Conservation (phyloP, 2,113 vertebrate species). For the Aythya baeri region DNA sequence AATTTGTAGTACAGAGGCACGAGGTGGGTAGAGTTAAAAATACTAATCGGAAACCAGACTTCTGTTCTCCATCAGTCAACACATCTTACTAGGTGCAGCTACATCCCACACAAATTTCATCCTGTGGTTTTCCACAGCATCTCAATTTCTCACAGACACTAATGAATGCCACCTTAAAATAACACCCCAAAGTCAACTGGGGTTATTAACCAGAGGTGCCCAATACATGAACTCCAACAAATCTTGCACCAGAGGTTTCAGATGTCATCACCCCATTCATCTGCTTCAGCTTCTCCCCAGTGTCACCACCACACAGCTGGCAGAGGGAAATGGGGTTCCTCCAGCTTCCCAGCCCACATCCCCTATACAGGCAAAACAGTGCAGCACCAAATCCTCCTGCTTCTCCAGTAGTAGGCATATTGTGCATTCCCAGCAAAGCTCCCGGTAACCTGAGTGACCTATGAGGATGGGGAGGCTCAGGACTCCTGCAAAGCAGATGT, state of each 20-base stretch:
- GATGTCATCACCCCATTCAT: background rate
- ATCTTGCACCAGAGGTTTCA: background rate
- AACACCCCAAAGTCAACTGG: background rate
- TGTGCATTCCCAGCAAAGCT: background rate
- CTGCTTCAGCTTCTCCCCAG: background rate
- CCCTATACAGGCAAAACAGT: background rate
- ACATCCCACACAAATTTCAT: background rate
- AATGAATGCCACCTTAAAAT: constrained; percentile 1
- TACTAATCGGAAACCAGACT: background rate
- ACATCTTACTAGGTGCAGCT: background rate
- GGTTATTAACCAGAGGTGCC: background rate
- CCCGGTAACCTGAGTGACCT: background rate
- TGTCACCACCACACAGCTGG: background rate
- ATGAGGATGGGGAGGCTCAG: background rate
- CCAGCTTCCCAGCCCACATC: background rate
- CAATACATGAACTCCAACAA: background rate
- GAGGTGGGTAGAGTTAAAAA: background rate
- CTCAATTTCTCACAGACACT: background rate
- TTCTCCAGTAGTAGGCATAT: background rate
- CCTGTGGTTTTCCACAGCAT: constrained; percentile 16
- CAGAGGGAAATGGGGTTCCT: background rate
- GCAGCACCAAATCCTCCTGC: background rate
- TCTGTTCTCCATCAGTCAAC: background rate
- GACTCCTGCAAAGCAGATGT: background rate
- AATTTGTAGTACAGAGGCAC: background rate